phyloP scores from a whole-genome alignment of 2,113 vertebrate species.

The human (Homo sapiens) region DNA sequence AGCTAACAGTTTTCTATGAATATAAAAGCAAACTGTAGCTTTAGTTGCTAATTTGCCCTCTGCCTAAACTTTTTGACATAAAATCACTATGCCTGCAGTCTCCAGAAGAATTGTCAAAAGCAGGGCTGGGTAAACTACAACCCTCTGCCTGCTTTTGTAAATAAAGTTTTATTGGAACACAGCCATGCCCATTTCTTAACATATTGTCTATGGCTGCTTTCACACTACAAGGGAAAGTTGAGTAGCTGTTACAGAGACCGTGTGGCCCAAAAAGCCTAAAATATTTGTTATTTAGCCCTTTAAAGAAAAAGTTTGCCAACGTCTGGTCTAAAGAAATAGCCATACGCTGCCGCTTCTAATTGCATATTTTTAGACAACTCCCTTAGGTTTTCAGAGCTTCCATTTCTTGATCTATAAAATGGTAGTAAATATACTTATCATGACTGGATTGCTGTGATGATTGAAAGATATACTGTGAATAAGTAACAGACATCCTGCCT shows the following conservation, averaged over 20 bases:
- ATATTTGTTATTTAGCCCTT: background rate
- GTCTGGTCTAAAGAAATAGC: background rate
- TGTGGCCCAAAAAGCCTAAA: background rate
- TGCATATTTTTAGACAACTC: background rate
- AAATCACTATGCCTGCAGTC: background rate
- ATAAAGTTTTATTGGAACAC: background rate
- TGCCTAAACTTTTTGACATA: conserved; percentile 22
- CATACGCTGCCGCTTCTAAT: background rate
- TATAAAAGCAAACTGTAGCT: background rate
- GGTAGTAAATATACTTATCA: background rate
- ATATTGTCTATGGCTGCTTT: background rate
- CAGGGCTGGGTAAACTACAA: background rate
- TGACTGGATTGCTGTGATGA: background rate
- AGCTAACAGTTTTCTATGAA: conserved; percentile 29
- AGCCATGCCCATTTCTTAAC: background rate
- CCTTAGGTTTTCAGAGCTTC: background rate
- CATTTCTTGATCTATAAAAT: conserved; percentile 10
- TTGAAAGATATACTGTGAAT: background rate
- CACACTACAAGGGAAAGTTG: background rate
- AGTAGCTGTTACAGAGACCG: background rate
- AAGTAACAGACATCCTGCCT: background rate
- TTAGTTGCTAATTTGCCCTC: background rate
- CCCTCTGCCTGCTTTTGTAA: background rate
- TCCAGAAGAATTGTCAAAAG: background rate
- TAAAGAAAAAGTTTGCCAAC: background rate